phyloP scores from a whole-genome alignment of 2,113 vertebrate species.

The Pollachius pollachius region DNA sequence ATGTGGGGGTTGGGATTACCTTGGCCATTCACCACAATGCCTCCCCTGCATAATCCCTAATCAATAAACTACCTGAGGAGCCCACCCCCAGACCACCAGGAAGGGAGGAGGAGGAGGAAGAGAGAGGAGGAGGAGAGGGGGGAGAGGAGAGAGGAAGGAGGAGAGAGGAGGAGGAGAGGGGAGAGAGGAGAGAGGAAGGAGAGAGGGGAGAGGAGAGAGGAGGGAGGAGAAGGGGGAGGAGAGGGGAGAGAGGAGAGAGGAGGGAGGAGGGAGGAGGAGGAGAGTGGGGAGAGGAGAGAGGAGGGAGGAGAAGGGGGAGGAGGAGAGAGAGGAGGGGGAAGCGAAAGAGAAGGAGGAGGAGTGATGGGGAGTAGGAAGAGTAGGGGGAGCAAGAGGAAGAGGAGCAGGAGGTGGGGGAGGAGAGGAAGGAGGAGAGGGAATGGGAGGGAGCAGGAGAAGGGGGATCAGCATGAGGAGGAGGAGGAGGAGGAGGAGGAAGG shows the following conservation, averaged over 20 bases:
- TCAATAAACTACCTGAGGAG: conserved; percentile 58
- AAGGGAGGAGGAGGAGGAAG: conserved; percentile 3
- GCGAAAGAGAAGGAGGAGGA: too few relatives aligned
- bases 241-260: too few relatives aligned
- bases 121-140: conserved; percentile 4
- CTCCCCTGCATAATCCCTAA: conserved; percentile 51
- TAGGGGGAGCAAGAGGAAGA: too few relatives aligned
- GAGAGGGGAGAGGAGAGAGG: too few relatives aligned
- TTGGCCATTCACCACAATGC: conserved; percentile 43
- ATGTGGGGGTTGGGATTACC: conserved; percentile 9
- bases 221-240: too few relatives aligned
- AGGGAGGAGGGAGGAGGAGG: conserved; percentile 13
- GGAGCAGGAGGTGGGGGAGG: conserved; percentile 17
- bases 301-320: conserved; percentile 2
- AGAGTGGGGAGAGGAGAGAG: too few relatives aligned
- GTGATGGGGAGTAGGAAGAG: too few relatives aligned
- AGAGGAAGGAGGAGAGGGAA: too few relatives aligned
- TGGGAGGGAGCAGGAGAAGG: too few relatives aligned
- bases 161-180: too few relatives aligned
- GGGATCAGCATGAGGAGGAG: conserved; percentile 3
- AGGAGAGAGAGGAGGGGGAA: not conserved
- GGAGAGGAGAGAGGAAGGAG: too few relatives aligned
- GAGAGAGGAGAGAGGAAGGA: too few relatives aligned
- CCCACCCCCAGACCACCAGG: conserved; percentile 34
- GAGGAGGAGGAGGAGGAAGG: conserved; percentile 13